phyloP scores from a whole-genome alignment of 2,797 vertebrate genomes.

The Poeciliopsis paucimaculata region DNA sequence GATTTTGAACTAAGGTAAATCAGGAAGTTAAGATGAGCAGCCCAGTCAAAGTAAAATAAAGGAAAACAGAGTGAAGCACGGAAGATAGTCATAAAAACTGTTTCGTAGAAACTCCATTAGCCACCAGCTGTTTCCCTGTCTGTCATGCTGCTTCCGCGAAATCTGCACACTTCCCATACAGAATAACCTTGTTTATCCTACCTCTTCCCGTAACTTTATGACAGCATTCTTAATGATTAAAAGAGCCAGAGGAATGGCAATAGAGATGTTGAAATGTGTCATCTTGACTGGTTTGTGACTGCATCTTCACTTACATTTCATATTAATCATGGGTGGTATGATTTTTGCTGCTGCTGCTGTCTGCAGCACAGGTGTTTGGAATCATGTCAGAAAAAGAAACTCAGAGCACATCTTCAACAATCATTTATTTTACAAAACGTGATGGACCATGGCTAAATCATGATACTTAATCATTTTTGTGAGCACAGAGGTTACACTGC shows the following conservation, averaged over 20 bases:
- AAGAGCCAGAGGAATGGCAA: conserved; percentile 21
- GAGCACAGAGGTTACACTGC: background rate
- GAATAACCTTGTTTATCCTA: conserved; percentile 56
- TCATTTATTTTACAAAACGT: background rate
- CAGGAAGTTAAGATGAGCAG: conserved; percentile 43
- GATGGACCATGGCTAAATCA: background rate
- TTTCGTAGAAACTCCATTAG: conserved; percentile 56
- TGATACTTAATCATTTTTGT: background rate
- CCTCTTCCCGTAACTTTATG: conserved; percentile 37
- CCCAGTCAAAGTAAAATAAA: conserved; percentile 36
- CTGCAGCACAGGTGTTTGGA: conserved; percentile 10
- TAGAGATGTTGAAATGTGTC: conserved; percentile 35
- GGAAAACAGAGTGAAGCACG: conserved; percentile 20
- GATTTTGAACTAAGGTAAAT: conserved; percentile 55
- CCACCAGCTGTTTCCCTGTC: conserved; percentile 62
- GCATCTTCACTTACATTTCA: conserved; percentile 27
- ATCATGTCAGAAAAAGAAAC: conserved; percentile 9
- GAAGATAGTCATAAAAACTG: conserved; percentile 42
- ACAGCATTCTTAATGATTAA: conserved; percentile 50
- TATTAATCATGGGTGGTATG: conserved; percentile 26
- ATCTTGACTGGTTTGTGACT: conserved; percentile 35
- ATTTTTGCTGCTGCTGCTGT: conserved; percentile 4
- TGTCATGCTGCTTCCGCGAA: conserved; percentile 38
- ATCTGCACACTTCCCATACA: conserved; percentile 55
- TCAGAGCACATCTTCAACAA: background rate